These are phyloP conservation scores for Tolmerus cingulatus DNA, from an alignment of 2,888 invertebrate species.

Conservation along the genomic window DNA sequence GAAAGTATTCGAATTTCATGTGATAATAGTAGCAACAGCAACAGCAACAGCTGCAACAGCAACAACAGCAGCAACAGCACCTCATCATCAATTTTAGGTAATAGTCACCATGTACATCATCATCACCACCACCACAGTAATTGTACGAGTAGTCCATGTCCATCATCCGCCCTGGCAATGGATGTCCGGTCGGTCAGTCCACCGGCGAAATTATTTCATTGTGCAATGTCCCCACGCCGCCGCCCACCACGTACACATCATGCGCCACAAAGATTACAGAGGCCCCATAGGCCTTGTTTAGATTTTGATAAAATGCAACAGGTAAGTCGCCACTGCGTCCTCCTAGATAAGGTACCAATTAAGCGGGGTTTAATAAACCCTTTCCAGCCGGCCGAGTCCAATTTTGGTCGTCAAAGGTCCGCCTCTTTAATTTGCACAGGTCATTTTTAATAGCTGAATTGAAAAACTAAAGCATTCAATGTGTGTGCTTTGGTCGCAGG, in stretches of 20 bases:
- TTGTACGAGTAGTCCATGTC: constrained; percentile 60
- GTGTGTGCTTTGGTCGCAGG: background rate
- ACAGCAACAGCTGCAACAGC: constrained; percentile 43
- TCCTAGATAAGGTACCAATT: background rate
- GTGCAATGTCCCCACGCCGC: constrained; percentile 69
- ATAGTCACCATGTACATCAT: constrained; percentile 34
- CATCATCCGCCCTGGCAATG: constrained; percentile 56
- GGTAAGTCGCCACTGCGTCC: constrained; percentile 66
- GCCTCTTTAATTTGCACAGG: background rate
- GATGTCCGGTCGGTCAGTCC: constrained; percentile 64
- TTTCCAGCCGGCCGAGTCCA: background rate
- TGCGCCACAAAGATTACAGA: constrained; percentile 65
- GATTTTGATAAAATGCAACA: constrained; percentile 98
- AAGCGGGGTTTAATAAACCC: background rate
- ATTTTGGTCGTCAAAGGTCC: background rate
- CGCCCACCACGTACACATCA: constrained; percentile 69
- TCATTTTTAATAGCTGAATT: background rate
- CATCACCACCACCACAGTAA: constrained; percentile 42
- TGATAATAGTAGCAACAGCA: constrained; percentile 62
- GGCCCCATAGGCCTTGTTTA: constrained; percentile 85
- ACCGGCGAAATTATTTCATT: constrained; percentile 67
- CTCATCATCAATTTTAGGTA: constrained; percentile 40
- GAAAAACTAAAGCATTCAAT: background rate
- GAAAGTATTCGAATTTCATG: constrained; percentile 64
- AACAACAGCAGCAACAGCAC: constrained; percentile 48